phyloP scores from a whole-genome alignment of 2,888 invertebrate genomes.

The Iselma pallidipennis region DNA sequence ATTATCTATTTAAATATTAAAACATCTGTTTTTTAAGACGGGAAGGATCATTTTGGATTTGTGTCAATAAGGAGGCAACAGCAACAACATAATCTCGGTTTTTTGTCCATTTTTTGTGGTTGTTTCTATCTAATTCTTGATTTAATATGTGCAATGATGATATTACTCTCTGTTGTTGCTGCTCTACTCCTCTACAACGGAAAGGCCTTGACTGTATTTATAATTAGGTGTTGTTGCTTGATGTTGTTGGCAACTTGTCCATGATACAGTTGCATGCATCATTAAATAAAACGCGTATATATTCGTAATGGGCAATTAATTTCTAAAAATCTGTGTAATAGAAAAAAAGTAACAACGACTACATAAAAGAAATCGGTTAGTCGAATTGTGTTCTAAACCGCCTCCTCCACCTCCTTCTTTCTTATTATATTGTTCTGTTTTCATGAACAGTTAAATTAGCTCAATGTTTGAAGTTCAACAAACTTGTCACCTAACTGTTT shows the following conservation, averaged over 20 bases:
- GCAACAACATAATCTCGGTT: too few relatives aligned
- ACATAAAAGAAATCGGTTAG: too few relatives aligned
- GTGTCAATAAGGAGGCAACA: too few relatives aligned
- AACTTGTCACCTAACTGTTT: constrained; percentile 29
- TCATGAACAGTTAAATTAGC: constrained; percentile 22
- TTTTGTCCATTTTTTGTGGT: too few relatives aligned
- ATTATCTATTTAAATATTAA: too few relatives aligned
- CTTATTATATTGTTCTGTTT: constrained; percentile 1
- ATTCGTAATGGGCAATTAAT: constrained; percentile 6
- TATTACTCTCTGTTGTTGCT: not conserved
- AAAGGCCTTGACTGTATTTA: constrained; percentile 34
- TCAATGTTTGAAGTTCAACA: constrained; percentile 27
- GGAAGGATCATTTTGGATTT: too few relatives aligned
- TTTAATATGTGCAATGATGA: not conserved
- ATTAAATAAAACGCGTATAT: not conserved
- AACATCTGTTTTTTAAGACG: too few relatives aligned
- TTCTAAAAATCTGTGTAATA: not conserved
- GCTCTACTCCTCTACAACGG: not conserved
- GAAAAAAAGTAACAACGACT: too few relatives aligned
- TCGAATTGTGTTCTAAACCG: too few relatives aligned
- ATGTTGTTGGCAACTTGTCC: constrained; percentile 10
- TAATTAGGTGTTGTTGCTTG: constrained; percentile 35
- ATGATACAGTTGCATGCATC: constrained; percentile 1
- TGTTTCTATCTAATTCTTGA: too few relatives aligned
- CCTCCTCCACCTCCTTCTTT: not conserved